Base-by-base conservation (phyloP, 2,888 invertebrate species). In the Branchinecta sandiegonensis region DNA sequence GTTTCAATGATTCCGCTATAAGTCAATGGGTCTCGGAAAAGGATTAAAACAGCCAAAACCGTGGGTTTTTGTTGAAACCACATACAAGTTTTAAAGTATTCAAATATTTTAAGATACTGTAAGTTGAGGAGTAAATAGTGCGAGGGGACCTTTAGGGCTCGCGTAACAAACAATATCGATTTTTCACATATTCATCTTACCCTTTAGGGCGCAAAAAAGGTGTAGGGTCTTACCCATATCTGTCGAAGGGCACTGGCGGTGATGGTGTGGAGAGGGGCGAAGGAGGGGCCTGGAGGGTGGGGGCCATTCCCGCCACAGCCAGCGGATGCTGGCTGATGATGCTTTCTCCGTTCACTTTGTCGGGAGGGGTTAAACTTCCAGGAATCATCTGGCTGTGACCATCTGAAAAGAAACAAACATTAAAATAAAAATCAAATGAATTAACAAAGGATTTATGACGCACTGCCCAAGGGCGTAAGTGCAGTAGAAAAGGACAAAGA, bases 281-380 rank as follows among this genome's bases (percentile, higher is more conserved):
- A 69, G 88, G 87, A 72, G 91, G 90, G 71, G 90, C 88, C 78
- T 89, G 89, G 79, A 90, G 85, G 73, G 83, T 82, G 74, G 86
- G 85, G 69, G 73, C 73, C 73, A 82, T 84, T 81, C 83, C 83
- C 72, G 85, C 83, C 73, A 88, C 87, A 79, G 82, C 85, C 79
- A 67, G 66, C 67, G 69, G 67, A 71, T 70, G 47, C 69, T 65
- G 66, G 71, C 71, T 63, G 72, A 73, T 69, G 70, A 73, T 67
- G 71, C 73, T 73, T 48, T 72, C 78, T 66, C 77, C 77, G 74
- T 77, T 78, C 73, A 77, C 74, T 74, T 80, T 80, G 73, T 79
- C 79, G 37, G 80, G 79, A 48, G 80, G 79, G 56, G 80, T 79
- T 69, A 80, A 74, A 48, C 79, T 78, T 56, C 79, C 80, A 37